Conservation (phyloP, 2,113 vertebrate species). For the Pimephales promelas region DNA sequence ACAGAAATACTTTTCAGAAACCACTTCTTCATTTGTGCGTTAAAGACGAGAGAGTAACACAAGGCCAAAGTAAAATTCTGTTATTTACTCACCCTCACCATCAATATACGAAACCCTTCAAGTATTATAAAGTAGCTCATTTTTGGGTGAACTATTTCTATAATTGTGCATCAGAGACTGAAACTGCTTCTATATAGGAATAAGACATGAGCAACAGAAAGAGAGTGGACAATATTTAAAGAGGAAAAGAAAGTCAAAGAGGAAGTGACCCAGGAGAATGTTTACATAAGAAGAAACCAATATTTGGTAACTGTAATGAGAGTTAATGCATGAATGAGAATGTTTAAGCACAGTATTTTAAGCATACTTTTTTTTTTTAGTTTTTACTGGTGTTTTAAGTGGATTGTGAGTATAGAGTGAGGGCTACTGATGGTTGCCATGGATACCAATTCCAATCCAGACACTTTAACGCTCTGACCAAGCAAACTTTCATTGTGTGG, state of each 20-base stretch:
- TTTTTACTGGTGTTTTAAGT: no score
- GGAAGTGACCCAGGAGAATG: neutral
- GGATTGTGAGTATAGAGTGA: neutral
- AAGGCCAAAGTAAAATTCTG: neutral
- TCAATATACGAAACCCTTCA: neutral
- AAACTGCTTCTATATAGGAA: neutral
- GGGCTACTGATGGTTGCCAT: constrained; percentile 47
- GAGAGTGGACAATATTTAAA: neutral
- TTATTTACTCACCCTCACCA: neutral
- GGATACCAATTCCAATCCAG: constrained; percentile 28
- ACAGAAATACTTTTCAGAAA: neutral
- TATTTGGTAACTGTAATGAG: neutral
- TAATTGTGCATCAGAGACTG: neutral
- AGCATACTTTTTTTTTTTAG: neutral
- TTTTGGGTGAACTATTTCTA: neutral
- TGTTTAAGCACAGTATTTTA: neutral
- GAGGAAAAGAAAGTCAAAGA: neutral
- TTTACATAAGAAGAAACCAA: neutral
- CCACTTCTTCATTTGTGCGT: constrained; percentile 35
- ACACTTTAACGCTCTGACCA: neutral
- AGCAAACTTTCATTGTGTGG: constrained; percentile 18
- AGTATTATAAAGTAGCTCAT: neutral
- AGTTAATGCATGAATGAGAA: neutral
- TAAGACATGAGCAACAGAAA: neutral
- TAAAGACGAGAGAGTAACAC: neutral